Base-by-base conservation (phyloP, 2,888 invertebrate species). In the Drosophila tripunctata region DNA sequence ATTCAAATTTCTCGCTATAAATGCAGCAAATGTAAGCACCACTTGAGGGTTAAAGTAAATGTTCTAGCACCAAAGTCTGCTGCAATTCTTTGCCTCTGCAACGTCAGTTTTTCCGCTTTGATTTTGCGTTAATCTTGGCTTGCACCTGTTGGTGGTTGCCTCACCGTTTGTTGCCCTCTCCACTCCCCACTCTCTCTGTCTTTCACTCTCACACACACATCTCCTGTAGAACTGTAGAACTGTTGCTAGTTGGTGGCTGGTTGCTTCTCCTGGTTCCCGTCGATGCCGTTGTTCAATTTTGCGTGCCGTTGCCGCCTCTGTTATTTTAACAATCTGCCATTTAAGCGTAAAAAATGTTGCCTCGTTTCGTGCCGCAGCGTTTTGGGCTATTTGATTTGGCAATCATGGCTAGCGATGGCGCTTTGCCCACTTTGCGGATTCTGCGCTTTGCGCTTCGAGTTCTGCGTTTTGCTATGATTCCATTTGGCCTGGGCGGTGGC, bases 311-410 rank as follows among this genome's bases (percentile, higher is more conserved):
- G 83, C 83, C 83, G 84, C 83, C 83, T 84, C 83, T 84, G 83
- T 84, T 84, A 84, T 84, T 84, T 84, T 84, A 84, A 84, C 83
- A 84, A 84, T 84, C 87, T 87, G 87, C 87, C 83, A 84, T 84
- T 84, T 84, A 84, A 84, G 87, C 87, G 87, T 84, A 87, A 87
- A 87, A 87, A 84, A 84, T 87, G 87, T 87, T 87, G 87, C 87
- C 87, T 87, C 78, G 82, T 83, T 87, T 84, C 84, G 84, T 83
- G 87, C 82, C 81, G 78, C 77, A 75, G 77, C 70, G 84, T 84
- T 84, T 87, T 86, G 76, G 75, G 84, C 81, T 84, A 78, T 84
- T 86, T 83, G 86, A 77, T 82, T 82, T 86, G 83, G 80, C 86
- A 86, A 85, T 82, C 81, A 83, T 84, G 84, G 79, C 72, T 40